These are phyloP conservation scores for Remorina albescens DNA, from an alignment of 2,797 vertebrate genomes.

Conservation along the genomic window DNA sequence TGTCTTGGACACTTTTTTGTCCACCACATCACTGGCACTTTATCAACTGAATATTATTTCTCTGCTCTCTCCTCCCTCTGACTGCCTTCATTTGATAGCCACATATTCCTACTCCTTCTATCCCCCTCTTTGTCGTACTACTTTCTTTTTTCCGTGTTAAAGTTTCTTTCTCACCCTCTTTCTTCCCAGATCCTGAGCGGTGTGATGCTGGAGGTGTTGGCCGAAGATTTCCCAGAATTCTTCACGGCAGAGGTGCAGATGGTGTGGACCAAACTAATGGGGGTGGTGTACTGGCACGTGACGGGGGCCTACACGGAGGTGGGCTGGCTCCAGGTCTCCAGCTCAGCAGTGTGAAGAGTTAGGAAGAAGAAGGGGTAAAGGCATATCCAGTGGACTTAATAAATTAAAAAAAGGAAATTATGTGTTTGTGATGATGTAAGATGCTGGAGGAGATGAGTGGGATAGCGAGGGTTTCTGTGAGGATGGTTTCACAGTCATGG, in stretches of 20 bases:
- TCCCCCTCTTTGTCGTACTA: background rate
- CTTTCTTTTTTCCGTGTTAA: background rate
- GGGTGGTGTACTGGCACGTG: slow-evolving; percentile 92
- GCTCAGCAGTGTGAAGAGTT: slow-evolving; percentile 83
- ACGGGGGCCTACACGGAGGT: slow-evolving; percentile 94
- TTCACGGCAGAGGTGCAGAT: slow-evolving; percentile 92
- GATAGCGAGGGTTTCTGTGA: slow-evolving; percentile 14
- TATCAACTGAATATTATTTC: slow-evolving; percentile 12
- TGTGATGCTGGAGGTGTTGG: slow-evolving; percentile 92
- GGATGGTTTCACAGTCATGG: slow-evolving; percentile 60
- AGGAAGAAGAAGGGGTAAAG: slow-evolving; percentile 28
- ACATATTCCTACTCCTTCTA: background rate
- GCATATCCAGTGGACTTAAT: slow-evolving; percentile 46
- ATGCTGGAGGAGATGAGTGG: background rate
- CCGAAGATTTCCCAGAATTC: slow-evolving; percentile 91
- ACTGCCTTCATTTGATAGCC: slow-evolving; percentile 5
- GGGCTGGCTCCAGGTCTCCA: slow-evolving; percentile 96
- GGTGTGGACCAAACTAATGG: slow-evolving; percentile 94
- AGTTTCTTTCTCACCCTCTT: slow-evolving; percentile 23
- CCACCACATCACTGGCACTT: slow-evolving; percentile 8
- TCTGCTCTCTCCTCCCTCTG: slow-evolving; percentile 14
- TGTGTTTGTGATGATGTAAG: slow-evolving; percentile 19
- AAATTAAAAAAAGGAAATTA: slow-evolving; percentile 19
- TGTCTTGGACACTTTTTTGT: slow-evolving; percentile 34
- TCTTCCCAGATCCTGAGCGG: slow-evolving; percentile 90